Base-by-base conservation (phyloP, 2,797 vertebrate genomes). In the Somateria mollissima region DNA sequence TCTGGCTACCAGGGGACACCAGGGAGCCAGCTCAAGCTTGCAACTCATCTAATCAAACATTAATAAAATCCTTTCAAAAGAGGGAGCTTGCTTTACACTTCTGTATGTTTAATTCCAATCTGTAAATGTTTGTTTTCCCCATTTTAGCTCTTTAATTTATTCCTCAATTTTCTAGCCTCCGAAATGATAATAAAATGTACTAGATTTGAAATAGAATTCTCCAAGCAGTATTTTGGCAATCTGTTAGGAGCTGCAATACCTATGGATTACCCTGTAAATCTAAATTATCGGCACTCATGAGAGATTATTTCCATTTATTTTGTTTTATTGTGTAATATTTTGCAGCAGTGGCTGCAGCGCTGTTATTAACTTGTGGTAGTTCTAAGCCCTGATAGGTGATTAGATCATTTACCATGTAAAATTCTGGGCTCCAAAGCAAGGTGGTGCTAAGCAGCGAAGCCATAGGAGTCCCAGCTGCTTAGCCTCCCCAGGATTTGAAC, bases 281-380 rank as follows among this genome's bases (percentile, higher is more conserved):
- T 93, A 96, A 96, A 84, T 94, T 97, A 96, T 95, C 92, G 90
- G 81, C 95, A 97, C 75, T 92, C 66, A 15, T 49, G 92, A 97
- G 94, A 92, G 80, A 96, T 96, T 84, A 97, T 97, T 96, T 97
- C 93, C 81, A 94, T 95, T 95, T 95, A 71, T 95, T 97, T 97
- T 96, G 62, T 92, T 97, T 97, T 95, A 95, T 96, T 96, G 85
- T 81, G 69, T 82, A 97, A 95, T 97, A 96, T 87, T 97, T 93
- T 94, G 96, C 88, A 43, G 82, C 88, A 94, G 88, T 73, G 47
- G 79, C 56, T 88, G 71, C 78, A 57, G 45, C 73, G 87, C 28
- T 67, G 53, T 85, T 96, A 95, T 94, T 96, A 97, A 96, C 89
- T 89, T 64, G 58, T 89, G 81, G 85, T 79, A 92, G 66, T 93